These are phyloP conservation scores for Radopholus similis DNA, from an alignment of 1,140 invertebrate genomes.

Conservation along the genomic window DNA sequence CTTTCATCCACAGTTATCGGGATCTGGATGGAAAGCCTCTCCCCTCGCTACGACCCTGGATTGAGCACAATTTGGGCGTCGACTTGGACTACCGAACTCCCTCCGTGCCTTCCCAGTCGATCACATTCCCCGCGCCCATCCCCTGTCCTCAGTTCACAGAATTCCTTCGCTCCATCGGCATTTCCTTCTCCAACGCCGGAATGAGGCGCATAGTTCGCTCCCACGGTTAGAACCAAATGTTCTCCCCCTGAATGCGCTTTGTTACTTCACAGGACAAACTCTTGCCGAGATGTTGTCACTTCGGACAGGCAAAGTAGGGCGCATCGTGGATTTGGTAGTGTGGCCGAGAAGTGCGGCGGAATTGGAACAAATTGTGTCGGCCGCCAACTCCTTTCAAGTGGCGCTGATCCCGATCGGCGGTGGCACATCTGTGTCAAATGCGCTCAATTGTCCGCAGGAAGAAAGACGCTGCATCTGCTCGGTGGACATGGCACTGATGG, in stretches of 20 bases:
- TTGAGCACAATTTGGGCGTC: slow-evolving; percentile 71
- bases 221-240: too few relatives aligned
- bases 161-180: slow-evolving; percentile 66
- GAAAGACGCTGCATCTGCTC: slow-evolving; percentile 81
- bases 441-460: slow-evolving; percentile 76
- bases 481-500: slow-evolving; percentile 91
- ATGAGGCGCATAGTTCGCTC: slow-evolving; percentile 75
- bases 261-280: too few relatives aligned
- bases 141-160: slow-evolving; percentile 66
- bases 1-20: slow-evolving; percentile 63
- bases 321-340: slow-evolving; percentile 86
- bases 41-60: slow-evolving; percentile 78
- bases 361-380: slow-evolving; percentile 69
- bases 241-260: too few relatives aligned
- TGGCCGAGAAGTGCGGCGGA: slow-evolving; percentile 70
- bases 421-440: slow-evolving; percentile 89
- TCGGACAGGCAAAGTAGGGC: slow-evolving; percentile 69
- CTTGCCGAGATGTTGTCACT: slow-evolving; percentile 80
- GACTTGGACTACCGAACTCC: slow-evolving; percentile 64
- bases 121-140: slow-evolving; percentile 59
- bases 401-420: slow-evolving; percentile 89
- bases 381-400: slow-evolving; percentile 73
- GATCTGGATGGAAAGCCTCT: slow-evolving; percentile 74
- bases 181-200: slow-evolving; percentile 74
- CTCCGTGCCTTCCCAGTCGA: slow-evolving; percentile 55